These are phyloP conservation scores for Scyliorhinus canicula DNA, from an alignment of 2,797 vertebrate genomes.

Conservation along the genomic window DNA sequence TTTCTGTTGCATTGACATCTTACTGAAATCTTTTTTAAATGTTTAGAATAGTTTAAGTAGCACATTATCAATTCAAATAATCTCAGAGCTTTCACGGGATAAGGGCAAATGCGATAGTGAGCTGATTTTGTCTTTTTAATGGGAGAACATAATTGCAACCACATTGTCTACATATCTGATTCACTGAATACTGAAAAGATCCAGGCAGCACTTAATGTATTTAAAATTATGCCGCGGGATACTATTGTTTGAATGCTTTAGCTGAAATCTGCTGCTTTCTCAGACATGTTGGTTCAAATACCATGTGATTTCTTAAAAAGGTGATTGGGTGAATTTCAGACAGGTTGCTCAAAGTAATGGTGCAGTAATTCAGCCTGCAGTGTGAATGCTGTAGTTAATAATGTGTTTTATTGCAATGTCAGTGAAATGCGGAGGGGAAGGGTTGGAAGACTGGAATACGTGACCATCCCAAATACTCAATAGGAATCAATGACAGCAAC, in stretches of 20 bases:
- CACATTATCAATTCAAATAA: neutral
- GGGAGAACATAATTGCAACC: neutral
- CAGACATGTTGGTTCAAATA: neutral
- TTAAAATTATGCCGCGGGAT: neutral
- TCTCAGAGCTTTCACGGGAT: neutral
- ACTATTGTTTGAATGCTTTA: neutral
- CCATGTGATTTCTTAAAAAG: neutral
- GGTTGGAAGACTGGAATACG: neutral
- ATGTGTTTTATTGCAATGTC: neutral
- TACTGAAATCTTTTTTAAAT: neutral
- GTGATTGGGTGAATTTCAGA: neutral
- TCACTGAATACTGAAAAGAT: neutral
- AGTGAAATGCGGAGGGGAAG: neutral
- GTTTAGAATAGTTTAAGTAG: neutral
- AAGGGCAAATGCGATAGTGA: neutral
- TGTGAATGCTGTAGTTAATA: neutral
- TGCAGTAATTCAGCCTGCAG: neutral
- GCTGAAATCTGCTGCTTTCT: constrained; percentile 5
- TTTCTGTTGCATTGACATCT: neutral
- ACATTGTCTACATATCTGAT: neutral
- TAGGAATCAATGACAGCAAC: neutral
- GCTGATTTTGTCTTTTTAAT: neutral
- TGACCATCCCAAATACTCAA: neutral
- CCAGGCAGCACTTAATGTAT: neutral
- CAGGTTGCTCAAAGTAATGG: neutral